phyloP scores from a whole-genome alignment of 2,888 invertebrate genomes.

The Meganola albula region DNA sequence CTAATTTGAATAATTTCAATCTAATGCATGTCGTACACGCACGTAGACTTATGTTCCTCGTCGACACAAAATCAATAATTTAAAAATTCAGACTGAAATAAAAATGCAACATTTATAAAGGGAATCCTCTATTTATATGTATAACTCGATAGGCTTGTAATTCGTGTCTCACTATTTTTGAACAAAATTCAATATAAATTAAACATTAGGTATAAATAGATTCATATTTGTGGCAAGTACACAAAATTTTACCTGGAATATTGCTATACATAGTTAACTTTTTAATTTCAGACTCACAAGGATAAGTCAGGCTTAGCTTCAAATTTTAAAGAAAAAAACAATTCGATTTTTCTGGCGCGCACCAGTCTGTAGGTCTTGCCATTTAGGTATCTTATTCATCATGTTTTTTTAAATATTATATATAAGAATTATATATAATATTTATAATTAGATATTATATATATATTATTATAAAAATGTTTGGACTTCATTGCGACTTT shows the following conservation, averaged over 20 bases:
- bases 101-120: slow-evolving; percentile 44
- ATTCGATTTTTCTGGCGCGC: too few relatives aligned
- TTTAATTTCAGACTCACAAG: not conserved
- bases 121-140: slow-evolving; percentile 62
- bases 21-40: too few relatives aligned
- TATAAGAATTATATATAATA: not conserved
- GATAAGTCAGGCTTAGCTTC: not conserved
- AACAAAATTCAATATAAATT: slow-evolving; percentile 50
- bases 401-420: too few relatives aligned
- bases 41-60: too few relatives aligned
- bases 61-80: too few relatives aligned
- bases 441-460: not conserved
- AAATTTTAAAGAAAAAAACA: too few relatives aligned
- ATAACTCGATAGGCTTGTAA: slow-evolving; percentile 64
- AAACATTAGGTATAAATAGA: too few relatives aligned
- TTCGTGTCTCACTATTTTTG: slow-evolving; percentile 59
- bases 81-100: too few relatives aligned
- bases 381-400: too few relatives aligned
- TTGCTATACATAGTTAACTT: slow-evolving; percentile 11
- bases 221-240: too few relatives aligned
- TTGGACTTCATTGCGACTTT: not conserved
- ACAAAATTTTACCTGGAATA: slow-evolving; percentile 20
- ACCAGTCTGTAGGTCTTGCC: too few relatives aligned
- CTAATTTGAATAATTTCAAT: too few relatives aligned
- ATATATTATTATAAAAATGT: not conserved